Evolutionary conservation across 2,797 vertebrate species (phyloP).

Genomic region (Danio tinwini): DNA sequence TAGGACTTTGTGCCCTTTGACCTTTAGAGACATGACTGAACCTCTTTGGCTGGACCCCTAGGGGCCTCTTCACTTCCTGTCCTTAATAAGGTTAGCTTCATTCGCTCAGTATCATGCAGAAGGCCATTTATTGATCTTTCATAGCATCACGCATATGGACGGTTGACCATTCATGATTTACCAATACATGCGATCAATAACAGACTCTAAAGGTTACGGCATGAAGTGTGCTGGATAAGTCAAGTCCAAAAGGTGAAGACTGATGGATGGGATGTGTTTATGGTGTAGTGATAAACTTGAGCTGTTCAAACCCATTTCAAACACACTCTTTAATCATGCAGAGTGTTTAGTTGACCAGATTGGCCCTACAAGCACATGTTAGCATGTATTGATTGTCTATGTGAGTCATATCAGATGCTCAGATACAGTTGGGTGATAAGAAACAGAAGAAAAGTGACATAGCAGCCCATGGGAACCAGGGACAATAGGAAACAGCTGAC

Average conservation of each 20-base stretch:
- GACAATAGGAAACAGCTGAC: slow-evolving; percentile 76
- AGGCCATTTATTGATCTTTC: slow-evolving; percentile 52
- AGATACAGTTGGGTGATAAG: slow-evolving; percentile 43
- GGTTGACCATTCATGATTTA: slow-evolving; percentile 30
- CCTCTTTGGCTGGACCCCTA: slow-evolving; percentile 49
- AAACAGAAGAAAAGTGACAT: slow-evolving; percentile 18
- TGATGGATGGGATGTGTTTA: slow-evolving; percentile 2
- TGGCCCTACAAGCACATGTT: slow-evolving; percentile 2
- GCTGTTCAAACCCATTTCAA: neutral
- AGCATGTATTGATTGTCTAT: slow-evolving; percentile 40
- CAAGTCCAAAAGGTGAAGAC: slow-evolving; percentile 26
- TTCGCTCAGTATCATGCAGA: slow-evolving; percentile 35
- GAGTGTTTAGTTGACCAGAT: slow-evolving; percentile 23
- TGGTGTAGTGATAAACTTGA: slow-evolving; percentile 1
- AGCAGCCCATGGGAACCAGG: slow-evolving; percentile 68
- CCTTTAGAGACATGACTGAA: slow-evolving; percentile 56
- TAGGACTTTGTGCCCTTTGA: slow-evolving; percentile 68
- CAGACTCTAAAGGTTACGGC: neutral
- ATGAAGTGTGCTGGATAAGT: neutral
- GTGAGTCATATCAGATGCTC: slow-evolving; percentile 32
- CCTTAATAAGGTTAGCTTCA: slow-evolving; percentile 53
- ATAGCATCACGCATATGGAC: slow-evolving; percentile 1
- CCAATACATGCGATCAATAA: neutral
- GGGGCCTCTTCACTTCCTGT: slow-evolving; percentile 43
- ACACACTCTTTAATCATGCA: slow-evolving; percentile 26